phyloP scores from a whole-genome alignment of 2,888 invertebrate species.

The Patella depressa region DNA sequence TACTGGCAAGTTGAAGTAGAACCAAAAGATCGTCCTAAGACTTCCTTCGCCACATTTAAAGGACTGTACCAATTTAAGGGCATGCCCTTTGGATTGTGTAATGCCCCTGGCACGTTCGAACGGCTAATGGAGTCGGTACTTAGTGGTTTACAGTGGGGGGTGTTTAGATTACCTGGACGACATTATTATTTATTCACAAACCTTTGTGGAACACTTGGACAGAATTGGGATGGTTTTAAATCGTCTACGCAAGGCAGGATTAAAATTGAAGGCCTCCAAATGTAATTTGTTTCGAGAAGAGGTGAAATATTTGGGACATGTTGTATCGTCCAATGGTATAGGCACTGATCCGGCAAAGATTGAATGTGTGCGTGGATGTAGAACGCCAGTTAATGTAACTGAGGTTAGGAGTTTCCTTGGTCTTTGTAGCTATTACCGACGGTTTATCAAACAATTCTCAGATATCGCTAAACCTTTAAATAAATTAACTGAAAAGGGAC shows the following conservation, averaged over 20 bases:
- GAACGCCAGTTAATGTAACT: constrained; percentile 8
- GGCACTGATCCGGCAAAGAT: constrained; percentile 4
- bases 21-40: constrained; percentile 9
- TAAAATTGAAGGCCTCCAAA: constrained; percentile 32
- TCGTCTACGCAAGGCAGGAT: background rate
- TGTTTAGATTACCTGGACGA: background rate
- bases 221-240: no score
- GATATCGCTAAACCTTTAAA: constrained; percentile 27
- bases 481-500: constrained; percentile 33
- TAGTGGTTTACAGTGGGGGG: background rate
- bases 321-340: constrained; percentile 15
- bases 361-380: constrained; percentile 2
- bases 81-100: no score
- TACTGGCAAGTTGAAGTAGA: constrained; percentile 15
- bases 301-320: constrained; percentile 16
- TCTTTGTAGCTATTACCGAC: background rate
- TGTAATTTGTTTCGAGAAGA: constrained; percentile 30
- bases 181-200: background rate
- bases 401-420: constrained; percentile 10
- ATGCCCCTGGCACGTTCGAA: no score
- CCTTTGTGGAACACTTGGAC: background rate
- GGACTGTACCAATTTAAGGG: no score
- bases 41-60: no score
- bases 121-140: constrained; percentile 9
- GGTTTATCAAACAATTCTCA: constrained; percentile 25